Evolutionary conservation across 2,113 vertebrate species (phyloP), one percentile per base, ranked within the genome.

Genomic region (Machaerirhynchus nigripectus): DNA sequence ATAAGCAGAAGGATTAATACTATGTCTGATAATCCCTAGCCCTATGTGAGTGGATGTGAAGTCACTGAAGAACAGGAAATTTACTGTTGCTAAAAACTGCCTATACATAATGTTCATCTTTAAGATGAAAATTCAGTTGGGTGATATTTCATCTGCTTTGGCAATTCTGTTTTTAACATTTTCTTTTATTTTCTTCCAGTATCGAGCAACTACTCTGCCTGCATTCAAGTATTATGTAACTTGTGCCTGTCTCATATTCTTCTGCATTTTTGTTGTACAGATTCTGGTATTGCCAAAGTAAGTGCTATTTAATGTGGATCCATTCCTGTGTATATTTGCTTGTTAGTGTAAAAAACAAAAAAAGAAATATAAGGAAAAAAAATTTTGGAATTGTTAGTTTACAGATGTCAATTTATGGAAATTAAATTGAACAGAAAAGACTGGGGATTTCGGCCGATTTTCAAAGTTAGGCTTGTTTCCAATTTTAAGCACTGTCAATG

Each of bases 141-240:
- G 21, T 63, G 5, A 14, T 69, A 10, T n/a, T 68, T 74, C 35
- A 13, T 31, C 49, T 28, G 14, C 44, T 95, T 74, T 13, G 5
- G 33, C 37, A 63, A 52, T 10, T 37, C 3, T 60, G 9, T 9
- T 47, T 15, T 73, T 68, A 69, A 77, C 11, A 24, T 56, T 15
- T 26, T 7, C 13, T 57, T 55, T 70, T 94, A 53, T 83, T 92
- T 91, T 56, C 94, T 89, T 97, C 71, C 64, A 99, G 99, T 99
- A 99, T 96, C 98, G 99, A 98, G 98, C 99, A 95, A 99, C 99
- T 15, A 99, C 98, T n/a, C 97, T 99, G 93, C 99, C 99, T 5
- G 99, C 99, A 13, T 99, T 99, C 98, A 99, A 99, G 96, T 99
- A 99, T 95, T 99, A 99, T 6, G 98, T 99, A 96, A 99, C 99